Evolutionary conservation across 2,888 invertebrate species (phyloP), one percentile per base, ranked within the genome.

Genomic region (Zhuqinia jingwanae): DNA sequence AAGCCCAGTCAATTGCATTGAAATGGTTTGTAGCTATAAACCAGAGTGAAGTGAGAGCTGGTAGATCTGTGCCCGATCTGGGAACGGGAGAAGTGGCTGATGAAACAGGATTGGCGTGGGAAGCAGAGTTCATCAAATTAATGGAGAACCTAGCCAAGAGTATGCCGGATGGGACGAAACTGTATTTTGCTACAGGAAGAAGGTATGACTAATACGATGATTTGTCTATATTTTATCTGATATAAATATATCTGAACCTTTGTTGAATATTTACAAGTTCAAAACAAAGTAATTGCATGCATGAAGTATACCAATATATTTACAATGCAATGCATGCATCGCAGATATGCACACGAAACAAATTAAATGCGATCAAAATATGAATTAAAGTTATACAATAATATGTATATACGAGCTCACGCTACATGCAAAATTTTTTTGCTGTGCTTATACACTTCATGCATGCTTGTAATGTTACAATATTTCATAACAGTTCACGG

Each of bases 81-180:
- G 96, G 96, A 73, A 96, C 96, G 56, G 95, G 95, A 91, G 95
- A 95, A 91, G 96, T 95, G 95, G 96, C 95, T 11, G 89, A 88
- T 50, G 92, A 93, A 87, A 94, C 94, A 88, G 92, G 94, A 77
- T 92, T 94, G 20, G 91, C 93, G 85, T 95, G 95, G 95, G 95
- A 95, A 93, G 91, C 92, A n/a, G 92, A 93, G 87, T 95, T 94
- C 92, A 91, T 94, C 88, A 91, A 93, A 1, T 90, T 93, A 83
- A 92, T 95, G 92, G 91, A 93, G 68, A 91, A 92, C 86, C 81
- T 92, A 90, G 91, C 90, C 58, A 93, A 90, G 92, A 92, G 82
- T 11, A 22, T 89, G 68, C 87, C 85, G n/a, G 77, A 56, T 30
- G 92, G 93, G 50, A 91, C 94, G 8, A 92, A 93, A 75, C 90